Evolutionary conservation across 2,113 vertebrate genomes (phyloP).

Genomic region (Neolamprologus toae): DNA sequence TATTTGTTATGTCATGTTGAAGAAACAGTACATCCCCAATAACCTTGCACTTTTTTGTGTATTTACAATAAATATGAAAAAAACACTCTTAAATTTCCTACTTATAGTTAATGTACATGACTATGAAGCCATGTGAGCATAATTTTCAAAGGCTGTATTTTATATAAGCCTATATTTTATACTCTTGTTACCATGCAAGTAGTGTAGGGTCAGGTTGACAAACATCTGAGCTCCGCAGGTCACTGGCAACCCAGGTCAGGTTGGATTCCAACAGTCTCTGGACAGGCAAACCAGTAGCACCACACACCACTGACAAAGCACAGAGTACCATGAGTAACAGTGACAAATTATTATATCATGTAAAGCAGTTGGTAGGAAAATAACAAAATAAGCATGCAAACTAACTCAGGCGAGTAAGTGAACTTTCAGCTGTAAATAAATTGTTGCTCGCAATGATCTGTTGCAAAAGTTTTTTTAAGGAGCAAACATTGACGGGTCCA

Average conservation of each 20-base stretch:
- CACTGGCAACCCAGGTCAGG: constrained; percentile 35
- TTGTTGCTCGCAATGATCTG: background rate
- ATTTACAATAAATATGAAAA: background rate
- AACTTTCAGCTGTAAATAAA: background rate
- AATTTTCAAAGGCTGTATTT: background rate
- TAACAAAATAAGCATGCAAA: background rate
- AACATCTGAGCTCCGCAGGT: background rate
- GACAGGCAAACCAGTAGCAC: background rate
- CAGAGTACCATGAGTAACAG: background rate
- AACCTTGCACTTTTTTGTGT: background rate
- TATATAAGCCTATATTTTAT: background rate
- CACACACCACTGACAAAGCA: constrained; percentile 46
- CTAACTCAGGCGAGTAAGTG: constrained; percentile 39
- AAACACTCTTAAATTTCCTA: fast-evolving
- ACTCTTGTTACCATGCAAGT: constrained; percentile 27
- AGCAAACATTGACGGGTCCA: constrained; percentile 12
- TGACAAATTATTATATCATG: background rate
- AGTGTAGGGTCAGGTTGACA: background rate
- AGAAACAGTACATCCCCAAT: background rate
- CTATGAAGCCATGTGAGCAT: background rate
- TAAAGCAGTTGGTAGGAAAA: background rate
- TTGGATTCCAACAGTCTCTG: constrained; percentile 17
- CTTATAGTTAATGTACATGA: background rate
- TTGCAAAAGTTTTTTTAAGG: background rate
- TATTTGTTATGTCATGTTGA: background rate